Conservation (phyloP, 1,140 invertebrate species). For the Diuraphis noxia region DNA sequence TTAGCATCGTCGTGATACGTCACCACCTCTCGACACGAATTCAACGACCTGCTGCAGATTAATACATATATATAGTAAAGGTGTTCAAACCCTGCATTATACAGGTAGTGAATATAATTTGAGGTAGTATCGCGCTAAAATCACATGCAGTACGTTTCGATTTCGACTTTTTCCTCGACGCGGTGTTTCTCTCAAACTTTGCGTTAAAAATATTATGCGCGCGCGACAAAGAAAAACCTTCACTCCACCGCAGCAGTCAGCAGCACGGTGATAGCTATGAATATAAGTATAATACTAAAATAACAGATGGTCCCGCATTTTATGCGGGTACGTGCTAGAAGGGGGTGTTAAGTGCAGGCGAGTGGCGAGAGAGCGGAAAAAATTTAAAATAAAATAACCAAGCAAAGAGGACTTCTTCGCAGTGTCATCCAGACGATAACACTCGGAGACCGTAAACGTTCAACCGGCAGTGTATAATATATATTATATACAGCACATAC, state of each 20-base stretch:
- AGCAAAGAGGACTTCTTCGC: not conserved
- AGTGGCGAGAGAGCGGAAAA: not conserved
- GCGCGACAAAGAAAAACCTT: not conserved
- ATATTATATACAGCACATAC: not conserved
- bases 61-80: no score
- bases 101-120: no score
- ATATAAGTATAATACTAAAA: not conserved
- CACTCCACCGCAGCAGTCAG: no score
- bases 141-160: no score
- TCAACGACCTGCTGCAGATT: no score
- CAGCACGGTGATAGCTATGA: not conserved
- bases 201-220: no score
- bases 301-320: not conserved
- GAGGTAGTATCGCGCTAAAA: no score
- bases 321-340: not conserved
- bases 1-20: no score
- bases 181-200: no score
- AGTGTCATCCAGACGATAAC: conserved; percentile 27
- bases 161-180: no score
- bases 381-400: not conserved
- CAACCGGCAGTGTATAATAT: not conserved
- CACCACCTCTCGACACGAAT: no score
- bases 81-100: no score
- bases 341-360: not conserved
- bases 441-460: not conserved